phyloP scores from a whole-genome alignment of 2,113 vertebrate genomes.

The Misgurnus anguillicaudatus region DNA sequence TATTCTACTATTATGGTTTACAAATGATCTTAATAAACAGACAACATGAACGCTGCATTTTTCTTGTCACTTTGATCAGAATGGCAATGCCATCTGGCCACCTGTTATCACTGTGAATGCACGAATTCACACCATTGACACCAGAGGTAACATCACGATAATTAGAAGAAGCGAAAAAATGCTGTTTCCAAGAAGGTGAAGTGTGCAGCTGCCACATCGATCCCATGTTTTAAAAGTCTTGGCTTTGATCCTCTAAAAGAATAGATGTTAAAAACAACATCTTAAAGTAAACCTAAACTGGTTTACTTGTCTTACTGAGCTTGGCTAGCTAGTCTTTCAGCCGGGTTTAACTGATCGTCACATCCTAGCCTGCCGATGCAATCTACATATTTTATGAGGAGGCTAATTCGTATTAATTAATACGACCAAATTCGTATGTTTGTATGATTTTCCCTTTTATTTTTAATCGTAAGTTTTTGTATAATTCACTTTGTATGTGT shows the following conservation, averaged over 20 bases:
- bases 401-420: too few species aligned
- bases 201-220: conserved; percentile 10
- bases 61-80: conserved; percentile 8
- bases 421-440: too few species aligned
- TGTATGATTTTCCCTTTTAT: too few species aligned
- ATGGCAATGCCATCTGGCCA: conserved; percentile 22
- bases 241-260: not conserved
- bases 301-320: too few species aligned
- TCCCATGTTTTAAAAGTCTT: not conserved
- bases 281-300: too few species aligned
- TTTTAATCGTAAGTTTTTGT: too few species aligned
- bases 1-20: not conserved
- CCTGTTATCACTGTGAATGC: conserved; percentile 8
- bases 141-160: conserved; percentile 21
- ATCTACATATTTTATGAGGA: too few species aligned
- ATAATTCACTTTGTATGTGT: too few species aligned
- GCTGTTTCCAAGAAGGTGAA: conserved; percentile 18
- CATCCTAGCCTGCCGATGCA: too few species aligned
- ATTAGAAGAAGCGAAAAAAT: conserved; percentile 22
- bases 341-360: too few species aligned
- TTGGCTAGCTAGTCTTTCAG: too few species aligned
- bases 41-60: conserved; percentile 6
- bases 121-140: conserved; percentile 23
- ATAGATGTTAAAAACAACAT: too few species aligned
- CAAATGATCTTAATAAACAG: not conserved